phyloP scores from a whole-genome alignment of 37 sponge, comb jelly and placozoan genomes.

The Agelas oroides region DNA sequence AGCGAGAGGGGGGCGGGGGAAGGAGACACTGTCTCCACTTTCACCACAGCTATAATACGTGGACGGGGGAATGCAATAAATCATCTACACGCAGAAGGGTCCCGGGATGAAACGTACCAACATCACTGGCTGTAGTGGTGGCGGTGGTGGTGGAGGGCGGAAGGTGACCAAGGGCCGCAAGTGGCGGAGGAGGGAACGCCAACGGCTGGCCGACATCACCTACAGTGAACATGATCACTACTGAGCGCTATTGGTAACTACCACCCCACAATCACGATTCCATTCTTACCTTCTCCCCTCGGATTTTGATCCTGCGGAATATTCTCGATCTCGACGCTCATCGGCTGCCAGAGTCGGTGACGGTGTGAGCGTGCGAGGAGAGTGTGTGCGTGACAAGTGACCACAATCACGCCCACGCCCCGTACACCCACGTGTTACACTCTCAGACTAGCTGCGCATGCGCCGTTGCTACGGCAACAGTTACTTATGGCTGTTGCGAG shows the following conservation, averaged over 20 bases:
- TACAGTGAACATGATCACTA: too few relatives aligned
- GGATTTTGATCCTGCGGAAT: neutral
- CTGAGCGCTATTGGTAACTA: too few relatives aligned
- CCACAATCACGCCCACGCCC: constrained; percentile 24
- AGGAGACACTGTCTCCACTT: constrained; percentile 8
- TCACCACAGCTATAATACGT: neutral
- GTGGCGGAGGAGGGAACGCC: too few relatives aligned
- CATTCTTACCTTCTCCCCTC: neutral
- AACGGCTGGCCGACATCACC: too few relatives aligned
- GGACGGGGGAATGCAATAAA: too few relatives aligned
- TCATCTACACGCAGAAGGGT: too few relatives aligned
- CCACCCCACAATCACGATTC: too few relatives aligned
- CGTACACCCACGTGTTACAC: constrained; percentile 18
- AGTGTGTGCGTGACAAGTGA: constrained; percentile 25
- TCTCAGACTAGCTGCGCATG: constrained; percentile 6
- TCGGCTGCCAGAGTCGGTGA: neutral
- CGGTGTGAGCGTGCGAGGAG: constrained; percentile 14
- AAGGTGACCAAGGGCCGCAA: neutral
- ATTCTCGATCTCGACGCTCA: neutral
- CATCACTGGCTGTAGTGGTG: neutral
- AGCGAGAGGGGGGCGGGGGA: neutral
- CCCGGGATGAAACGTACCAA: neutral
- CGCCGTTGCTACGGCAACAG: constrained; percentile 22
- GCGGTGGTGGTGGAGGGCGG: neutral
- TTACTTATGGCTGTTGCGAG: neutral